Percentiles rank a stretch among this genome's conserved stretches.
Evolutionary conservation across 2,113 vertebrate species (phyloP).

Genomic region (Stigmatopora argus): DNA sequence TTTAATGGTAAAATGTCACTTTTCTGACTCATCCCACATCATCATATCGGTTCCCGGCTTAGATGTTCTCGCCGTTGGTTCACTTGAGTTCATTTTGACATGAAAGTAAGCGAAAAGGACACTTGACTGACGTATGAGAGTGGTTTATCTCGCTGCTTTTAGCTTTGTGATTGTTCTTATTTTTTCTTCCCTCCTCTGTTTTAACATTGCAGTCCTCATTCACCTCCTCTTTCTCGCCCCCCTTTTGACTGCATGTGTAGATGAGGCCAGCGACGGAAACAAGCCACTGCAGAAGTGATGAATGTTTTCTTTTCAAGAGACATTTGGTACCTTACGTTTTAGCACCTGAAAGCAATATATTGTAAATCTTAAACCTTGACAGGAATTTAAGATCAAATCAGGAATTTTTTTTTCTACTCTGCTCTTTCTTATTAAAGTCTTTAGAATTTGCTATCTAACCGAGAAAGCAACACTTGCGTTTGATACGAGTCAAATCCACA

Average conservation of each 20-base stretch:
- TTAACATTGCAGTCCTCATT: conserved; percentile 44
- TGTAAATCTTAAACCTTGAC: conserved; percentile 62
- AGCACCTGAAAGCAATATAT: conserved; percentile 72
- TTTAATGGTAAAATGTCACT: conserved; percentile 41
- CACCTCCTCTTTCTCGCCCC: background rate
- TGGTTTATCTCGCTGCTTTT: conserved; percentile 34
- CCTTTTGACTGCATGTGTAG: background rate
- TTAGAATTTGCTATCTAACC: conserved; percentile 68
- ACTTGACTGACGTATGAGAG: conserved; percentile 29
- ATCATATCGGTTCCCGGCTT: conserved; percentile 42
- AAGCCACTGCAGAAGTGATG: conserved; percentile 37
- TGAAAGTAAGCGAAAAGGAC: conserved; percentile 29
- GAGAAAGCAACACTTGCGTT: conserved; percentile 57
- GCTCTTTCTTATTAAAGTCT: conserved; percentile 71
- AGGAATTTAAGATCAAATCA: conserved; percentile 71
- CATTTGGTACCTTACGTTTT: conserved; percentile 50
- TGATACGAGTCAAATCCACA: conserved; percentile 67
- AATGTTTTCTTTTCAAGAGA: conserved; percentile 43
- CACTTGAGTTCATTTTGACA: conserved; percentile 32
- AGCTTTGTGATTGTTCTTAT: conserved; percentile 44
- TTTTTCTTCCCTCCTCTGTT: conserved; percentile 26
- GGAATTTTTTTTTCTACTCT: conserved; percentile 77
- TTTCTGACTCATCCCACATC: conserved; percentile 28
- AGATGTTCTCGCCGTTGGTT: conserved; percentile 42
- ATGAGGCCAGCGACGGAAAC: background rate